Evolutionary conservation across 2,888 invertebrate genomes (phyloP).

Genomic region (Eristalis arbustorum): DNA sequence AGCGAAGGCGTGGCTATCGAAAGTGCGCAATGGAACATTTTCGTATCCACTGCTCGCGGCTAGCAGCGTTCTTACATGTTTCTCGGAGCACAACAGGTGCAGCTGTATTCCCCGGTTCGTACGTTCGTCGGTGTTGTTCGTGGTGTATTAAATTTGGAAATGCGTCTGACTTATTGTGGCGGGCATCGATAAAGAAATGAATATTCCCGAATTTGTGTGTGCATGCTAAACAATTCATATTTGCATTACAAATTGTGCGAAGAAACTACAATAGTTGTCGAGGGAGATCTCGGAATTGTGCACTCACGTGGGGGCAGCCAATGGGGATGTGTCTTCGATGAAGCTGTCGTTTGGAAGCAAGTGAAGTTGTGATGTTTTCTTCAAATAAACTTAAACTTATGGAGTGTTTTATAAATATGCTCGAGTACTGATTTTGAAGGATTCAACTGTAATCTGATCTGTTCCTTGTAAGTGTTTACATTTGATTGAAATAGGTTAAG

Average conservation of each 20-base stretch:
- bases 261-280: background rate
- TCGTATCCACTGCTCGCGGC: background rate
- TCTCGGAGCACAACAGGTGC: slow-evolving; percentile 34
- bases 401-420: too few relatives aligned
- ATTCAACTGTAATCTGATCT: too few relatives aligned
- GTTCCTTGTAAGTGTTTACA: too few relatives aligned
- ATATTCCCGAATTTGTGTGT: background rate
- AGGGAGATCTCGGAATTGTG: background rate
- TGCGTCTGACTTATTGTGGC: background rate
- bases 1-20: slow-evolving; percentile 15
- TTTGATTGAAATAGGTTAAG: too few relatives aligned
- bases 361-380: background rate
- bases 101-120: slow-evolving; percentile 10
- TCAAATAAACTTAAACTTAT: background rate
- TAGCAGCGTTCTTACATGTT: slow-evolving; percentile 6
- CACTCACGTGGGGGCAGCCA: background rate
- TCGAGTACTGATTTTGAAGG: too few relatives aligned
- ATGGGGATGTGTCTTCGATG: background rate
- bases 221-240: background rate
- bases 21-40: slow-evolving; percentile 19
- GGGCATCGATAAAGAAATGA: background rate
- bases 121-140: background rate
- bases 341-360: background rate
- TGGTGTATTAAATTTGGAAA: background rate
- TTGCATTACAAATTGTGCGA: background rate